Conservation (phyloP, 2,888 invertebrate species). For the Rhorus exstirpatorius region DNA sequence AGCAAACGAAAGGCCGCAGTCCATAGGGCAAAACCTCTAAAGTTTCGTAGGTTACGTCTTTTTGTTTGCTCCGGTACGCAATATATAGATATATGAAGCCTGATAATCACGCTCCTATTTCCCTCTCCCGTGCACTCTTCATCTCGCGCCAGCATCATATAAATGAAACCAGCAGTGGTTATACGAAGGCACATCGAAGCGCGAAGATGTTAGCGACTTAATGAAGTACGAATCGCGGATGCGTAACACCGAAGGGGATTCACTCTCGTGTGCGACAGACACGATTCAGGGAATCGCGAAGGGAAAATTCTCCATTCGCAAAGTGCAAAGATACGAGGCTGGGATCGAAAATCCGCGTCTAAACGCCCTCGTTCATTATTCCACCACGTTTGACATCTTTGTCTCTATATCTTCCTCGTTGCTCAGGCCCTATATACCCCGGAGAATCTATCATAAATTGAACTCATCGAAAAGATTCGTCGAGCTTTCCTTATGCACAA, state of each 20-base stretch:
- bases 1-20: not conserved
- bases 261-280: slow-evolving; percentile 38
- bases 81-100: not conserved
- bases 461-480: too few relatives aligned
- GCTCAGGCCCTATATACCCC: too few relatives aligned
- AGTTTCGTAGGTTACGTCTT: not conserved
- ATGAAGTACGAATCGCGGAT: slow-evolving; percentile 85
- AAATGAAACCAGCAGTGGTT: slow-evolving; percentile 32
- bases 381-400: slow-evolving; percentile 11
- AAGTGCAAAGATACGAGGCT: slow-evolving; percentile 35
- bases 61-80: slow-evolving; percentile 14
- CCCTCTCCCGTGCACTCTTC: not conserved
- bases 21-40: not conserved
- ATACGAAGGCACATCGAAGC: slow-evolving; percentile 11
- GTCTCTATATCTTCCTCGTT: not conserved
- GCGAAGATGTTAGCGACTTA: slow-evolving; percentile 85
- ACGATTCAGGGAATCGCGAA: not conserved
- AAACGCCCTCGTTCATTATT: slow-evolving; percentile 25
- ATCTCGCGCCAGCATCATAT: slow-evolving; percentile 7
- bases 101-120: not conserved
- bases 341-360: not conserved
- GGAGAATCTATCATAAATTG: too few relatives aligned
- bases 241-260: slow-evolving; percentile 75
- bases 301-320: slow-evolving; percentile 16
- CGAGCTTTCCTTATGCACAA: too few relatives aligned